phyloP scores from a whole-genome alignment of 2,113 vertebrate genomes.

The Lepus europaeus region DNA sequence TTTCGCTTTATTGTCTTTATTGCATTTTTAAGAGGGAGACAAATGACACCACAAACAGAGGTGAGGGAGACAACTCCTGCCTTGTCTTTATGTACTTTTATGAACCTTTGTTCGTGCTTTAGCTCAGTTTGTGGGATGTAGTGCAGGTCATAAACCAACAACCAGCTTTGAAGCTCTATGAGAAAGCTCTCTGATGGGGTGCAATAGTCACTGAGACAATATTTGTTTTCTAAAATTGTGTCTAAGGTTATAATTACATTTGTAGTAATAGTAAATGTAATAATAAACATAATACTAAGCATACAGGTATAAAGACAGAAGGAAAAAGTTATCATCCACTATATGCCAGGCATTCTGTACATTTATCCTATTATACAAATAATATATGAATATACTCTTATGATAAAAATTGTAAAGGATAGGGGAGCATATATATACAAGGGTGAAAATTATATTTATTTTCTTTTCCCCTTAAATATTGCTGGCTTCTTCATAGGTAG shows the following conservation, averaged over 20 bases:
- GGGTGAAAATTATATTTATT: background rate
- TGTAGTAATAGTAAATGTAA: background rate
- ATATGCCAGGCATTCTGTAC: background rate
- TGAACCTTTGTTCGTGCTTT: slow-evolving; percentile 63
- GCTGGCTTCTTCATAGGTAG: background rate
- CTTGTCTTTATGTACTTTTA: slow-evolving; percentile 67
- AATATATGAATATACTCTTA: background rate
- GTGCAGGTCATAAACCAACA: slow-evolving; percentile 40
- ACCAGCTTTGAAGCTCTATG: background rate
- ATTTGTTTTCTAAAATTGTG: slow-evolving; percentile 53
- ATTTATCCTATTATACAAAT: slow-evolving; percentile 9
- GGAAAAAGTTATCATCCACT: background rate
- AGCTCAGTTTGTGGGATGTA: slow-evolving; percentile 2
- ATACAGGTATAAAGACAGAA: background rate
- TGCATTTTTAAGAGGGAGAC: slow-evolving; percentile 80
- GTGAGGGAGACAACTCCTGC: slow-evolving; percentile 11
- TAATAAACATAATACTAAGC: background rate
- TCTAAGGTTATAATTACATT: slow-evolving; percentile 19
- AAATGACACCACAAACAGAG: slow-evolving; percentile 78
- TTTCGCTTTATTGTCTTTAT: slow-evolving; percentile 81
- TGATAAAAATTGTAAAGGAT: background rate
- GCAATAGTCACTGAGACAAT: background rate
- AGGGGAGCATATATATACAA: background rate
- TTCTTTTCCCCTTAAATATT: background rate
- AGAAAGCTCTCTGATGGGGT: background rate